A percentile compares a stretch with the other conserved stretches of the same genome.
phyloP scores from a whole-genome alignment of 2,797 vertebrate genomes.

The Corythornis leucogaster region DNA sequence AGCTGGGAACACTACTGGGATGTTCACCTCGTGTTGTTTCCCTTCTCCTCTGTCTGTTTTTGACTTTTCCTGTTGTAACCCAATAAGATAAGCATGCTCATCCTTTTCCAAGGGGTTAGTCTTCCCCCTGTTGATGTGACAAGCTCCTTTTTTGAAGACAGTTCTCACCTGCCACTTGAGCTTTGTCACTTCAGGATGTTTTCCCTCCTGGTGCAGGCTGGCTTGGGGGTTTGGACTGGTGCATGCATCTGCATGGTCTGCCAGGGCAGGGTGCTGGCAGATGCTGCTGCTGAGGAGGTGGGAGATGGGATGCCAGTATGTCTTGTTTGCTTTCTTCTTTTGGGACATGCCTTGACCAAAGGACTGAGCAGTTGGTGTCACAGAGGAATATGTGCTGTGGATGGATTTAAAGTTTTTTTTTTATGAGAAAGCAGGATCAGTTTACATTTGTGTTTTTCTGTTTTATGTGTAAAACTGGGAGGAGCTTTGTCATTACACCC shows the following conservation, averaged over 20 bases:
- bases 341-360: neutral
- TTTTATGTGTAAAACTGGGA: neutral
- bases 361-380: neutral
- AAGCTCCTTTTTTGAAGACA: constrained; percentile 2
- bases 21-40: neutral
- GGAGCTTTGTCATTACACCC: neutral
- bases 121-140: neutral
- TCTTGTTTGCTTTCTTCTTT: neutral
- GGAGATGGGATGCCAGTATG: neutral
- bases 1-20: neutral
- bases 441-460: neutral
- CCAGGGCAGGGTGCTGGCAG: neutral
- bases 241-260: neutral
- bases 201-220: neutral
- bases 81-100: neutral
- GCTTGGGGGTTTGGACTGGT: neutral
- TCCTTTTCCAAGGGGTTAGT: neutral
- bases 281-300: neutral
- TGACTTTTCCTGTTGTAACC: constrained; percentile 15
- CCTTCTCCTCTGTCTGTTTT: neutral
- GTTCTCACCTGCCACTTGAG: neutral
- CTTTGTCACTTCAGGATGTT: neutral
- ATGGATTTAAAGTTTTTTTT: neutral
- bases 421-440: neutral
- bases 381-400: neutral